Percentiles rank a stretch among this genome's conserved stretches.
These are phyloP conservation scores for Gobius niger DNA, from an alignment of 2,113 vertebrate genomes.

Conservation along the genomic window DNA sequence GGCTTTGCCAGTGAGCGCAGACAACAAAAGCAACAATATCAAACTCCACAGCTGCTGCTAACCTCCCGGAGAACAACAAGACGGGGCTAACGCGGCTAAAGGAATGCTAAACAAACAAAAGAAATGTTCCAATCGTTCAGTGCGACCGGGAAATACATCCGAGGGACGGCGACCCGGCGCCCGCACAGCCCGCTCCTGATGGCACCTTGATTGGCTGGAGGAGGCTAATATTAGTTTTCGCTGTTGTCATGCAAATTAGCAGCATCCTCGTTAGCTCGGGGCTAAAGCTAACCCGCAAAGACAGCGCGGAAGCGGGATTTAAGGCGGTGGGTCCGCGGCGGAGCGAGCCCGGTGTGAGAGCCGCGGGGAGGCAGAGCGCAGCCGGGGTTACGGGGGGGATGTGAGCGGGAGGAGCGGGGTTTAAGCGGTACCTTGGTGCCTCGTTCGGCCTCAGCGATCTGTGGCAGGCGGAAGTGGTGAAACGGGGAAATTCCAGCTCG, in stretches of 20 bases:
- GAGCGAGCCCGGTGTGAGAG: conserved; percentile 9
- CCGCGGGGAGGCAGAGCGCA: conserved; percentile 8
- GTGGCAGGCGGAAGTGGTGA: conserved; percentile 78
- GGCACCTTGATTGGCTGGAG: conserved; percentile 60
- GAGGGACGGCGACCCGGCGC: conserved; percentile 20
- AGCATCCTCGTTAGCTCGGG: conserved; percentile 59
- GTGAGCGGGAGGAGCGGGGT: conserved; percentile 51
- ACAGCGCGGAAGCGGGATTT: conserved; percentile 49
- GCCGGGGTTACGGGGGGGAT: conserved; percentile 22
- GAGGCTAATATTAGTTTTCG: conserved; percentile 73
- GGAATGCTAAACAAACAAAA: conserved; percentile 38
- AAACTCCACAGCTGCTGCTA: not conserved
- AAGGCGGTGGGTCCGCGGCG: not conserved
- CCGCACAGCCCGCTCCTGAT: conserved; percentile 34
- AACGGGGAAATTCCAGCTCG: conserved; percentile 82
- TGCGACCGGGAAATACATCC: conserved; percentile 8
- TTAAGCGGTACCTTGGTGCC: conserved; percentile 63
- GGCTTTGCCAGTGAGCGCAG: not conserved
- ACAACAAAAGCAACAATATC: conserved; percentile 17
- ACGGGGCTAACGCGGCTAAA: conserved; percentile 29
- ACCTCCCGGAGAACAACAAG: conserved; percentile 17
- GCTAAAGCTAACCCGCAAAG: conserved; percentile 57
- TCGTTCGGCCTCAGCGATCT: conserved; percentile 65
- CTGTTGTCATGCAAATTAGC: conserved; percentile 78
- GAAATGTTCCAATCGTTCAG: not conserved